Evolutionary conservation across 2,113 vertebrate genomes (phyloP).

Genomic region (Notiomystis cincta): DNA sequence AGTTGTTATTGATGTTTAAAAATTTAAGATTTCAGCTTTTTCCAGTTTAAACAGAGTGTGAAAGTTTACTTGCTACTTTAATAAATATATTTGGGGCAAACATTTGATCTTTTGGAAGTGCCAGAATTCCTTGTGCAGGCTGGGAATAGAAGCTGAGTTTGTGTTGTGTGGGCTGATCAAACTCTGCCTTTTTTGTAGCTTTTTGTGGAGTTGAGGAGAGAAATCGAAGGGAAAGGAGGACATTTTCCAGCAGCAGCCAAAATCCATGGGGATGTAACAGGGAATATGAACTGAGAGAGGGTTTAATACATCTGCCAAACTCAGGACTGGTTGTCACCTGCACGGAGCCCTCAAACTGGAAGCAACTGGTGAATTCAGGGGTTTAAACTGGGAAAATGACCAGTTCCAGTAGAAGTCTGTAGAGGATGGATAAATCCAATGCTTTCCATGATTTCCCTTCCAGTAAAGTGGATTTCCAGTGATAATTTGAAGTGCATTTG

Average conservation of each 20-base stretch:
- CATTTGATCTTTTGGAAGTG: not conserved
- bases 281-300: not conserved
- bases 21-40: not conserved
- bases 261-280: rapidly evolving
- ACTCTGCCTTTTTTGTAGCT: not conserved
- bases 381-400: not conserved
- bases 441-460: not conserved
- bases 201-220: not conserved
- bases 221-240: not conserved
- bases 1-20: not conserved
- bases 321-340: not conserved
- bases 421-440: not conserved
- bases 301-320: not conserved
- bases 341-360: not conserved
- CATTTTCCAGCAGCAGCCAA: not conserved
- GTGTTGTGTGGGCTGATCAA: not conserved
- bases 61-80: not conserved
- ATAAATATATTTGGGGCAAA: not conserved
- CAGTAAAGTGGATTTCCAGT: not conserved
- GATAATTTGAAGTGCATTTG: not conserved
- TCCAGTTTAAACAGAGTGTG: not conserved
- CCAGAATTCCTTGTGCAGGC: not conserved
- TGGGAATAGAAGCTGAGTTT: not conserved
- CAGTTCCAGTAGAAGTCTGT: not conserved
- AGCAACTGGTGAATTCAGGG: not conserved